Conservation (phyloP, 2,888 invertebrate genomes). For the Emmelina monodactyla region DNA sequence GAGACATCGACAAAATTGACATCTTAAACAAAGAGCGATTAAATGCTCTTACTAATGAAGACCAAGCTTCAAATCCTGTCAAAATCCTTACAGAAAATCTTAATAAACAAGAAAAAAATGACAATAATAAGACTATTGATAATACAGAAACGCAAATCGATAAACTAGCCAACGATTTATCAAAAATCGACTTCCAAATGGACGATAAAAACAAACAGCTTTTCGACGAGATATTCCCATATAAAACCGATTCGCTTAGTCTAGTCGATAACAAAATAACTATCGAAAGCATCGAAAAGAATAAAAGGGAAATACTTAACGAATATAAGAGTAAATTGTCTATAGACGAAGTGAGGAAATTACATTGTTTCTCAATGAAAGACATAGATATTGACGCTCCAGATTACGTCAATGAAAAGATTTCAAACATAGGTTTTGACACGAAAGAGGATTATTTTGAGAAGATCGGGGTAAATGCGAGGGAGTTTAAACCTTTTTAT, state of each 20-base stretch:
- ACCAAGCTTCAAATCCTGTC: too few species aligned
- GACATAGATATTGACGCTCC: conserved; percentile 47
- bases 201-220: conserved; percentile 5
- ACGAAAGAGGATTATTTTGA: conserved; percentile 31
- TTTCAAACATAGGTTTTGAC: conserved; percentile 45
- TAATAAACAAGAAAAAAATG: conserved; percentile 7
- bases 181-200: conserved; percentile 3
- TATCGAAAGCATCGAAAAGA: conserved; percentile 43
- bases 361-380: conserved; percentile 55
- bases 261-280: conserved; percentile 30
- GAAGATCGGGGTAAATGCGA: conserved; percentile 21
- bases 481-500: conserved; percentile 35
- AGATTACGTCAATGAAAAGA: conserved; percentile 37
- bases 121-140: conserved; percentile 8
- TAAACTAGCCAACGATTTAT: conserved; percentile 4
- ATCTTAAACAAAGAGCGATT: too few species aligned
- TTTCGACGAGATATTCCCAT: conserved; percentile 37
- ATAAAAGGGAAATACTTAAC: conserved; percentile 35
- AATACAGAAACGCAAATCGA: conserved; percentile 5
- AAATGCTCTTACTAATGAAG: neutral
- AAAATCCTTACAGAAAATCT: too few species aligned
- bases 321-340: conserved; percentile 27
- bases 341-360: conserved; percentile 29
- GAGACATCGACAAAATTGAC: conserved; percentile 12
- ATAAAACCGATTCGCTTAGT: conserved; percentile 19